Base-by-base conservation (phyloP, 2,113 vertebrate species). In the Myxocyprinus asiaticus region DNA sequence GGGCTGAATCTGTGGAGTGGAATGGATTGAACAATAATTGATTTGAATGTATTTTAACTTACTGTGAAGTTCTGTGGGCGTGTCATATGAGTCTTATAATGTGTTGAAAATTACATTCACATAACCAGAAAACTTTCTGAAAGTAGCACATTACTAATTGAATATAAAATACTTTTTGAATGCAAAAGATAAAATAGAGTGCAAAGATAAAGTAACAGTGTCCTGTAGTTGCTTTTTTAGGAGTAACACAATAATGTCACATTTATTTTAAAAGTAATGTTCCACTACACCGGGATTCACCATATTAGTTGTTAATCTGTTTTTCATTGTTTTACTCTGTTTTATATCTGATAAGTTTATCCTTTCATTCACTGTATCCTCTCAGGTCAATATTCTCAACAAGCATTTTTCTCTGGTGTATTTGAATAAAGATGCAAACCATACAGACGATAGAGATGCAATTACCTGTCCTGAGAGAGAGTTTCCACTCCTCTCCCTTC, bases 381-480 rank as follows among this genome's bases (percentile, higher is more conserved):
- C 11, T 48, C 7, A 65, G 1, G 15, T 73, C 33, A 69, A 0
- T 33, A 33, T 33, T 33, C 22, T 33, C 22, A 33, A 1, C 1
- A 33, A 33, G 22, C 1, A 3, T 33, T 33, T 33, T 33, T 33
- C 22, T 33, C 22, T 33, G 8, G 15, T 58, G 42, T 42, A 12
- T 15, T 9, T 22, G 8, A 50, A 48, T 69, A 88, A 91, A 73
- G 44, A 94, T 94, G 93, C 92, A 94, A 79, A 88, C 91, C n/a
- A 89, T 94, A 76, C 93, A 92, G 84, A 91, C 93, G 0, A 88
- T 92, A 33, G 93, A 94, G 85, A 92, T 87, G 58, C 86, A 94
- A 76, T 90, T 93, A 33, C 91, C 91, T 68, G 83, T 93, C 76
- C 88, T 92, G 11, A 90, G 91, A 75, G 94, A 94, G 86, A 89